Evolutionary conservation across 2,888 invertebrate genomes (phyloP), one percentile per base, ranked within the genome.

Genomic region (Nymphalis urticae): DNA sequence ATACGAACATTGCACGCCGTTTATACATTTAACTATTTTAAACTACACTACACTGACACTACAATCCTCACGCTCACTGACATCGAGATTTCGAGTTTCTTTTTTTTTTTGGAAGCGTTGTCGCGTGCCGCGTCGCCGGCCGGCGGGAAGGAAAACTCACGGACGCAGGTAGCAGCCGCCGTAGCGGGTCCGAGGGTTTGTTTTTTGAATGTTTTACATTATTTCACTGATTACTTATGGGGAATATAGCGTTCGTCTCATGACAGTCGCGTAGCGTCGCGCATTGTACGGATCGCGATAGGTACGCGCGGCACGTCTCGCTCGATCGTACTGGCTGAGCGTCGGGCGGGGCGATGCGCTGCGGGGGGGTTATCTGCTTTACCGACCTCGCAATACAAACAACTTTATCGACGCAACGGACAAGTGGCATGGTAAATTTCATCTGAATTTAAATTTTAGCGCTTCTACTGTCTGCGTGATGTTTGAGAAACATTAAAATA

Each of bases 61-160:
- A 84, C 81, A 86, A 84, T 89, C 84, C 88, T 84, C 85, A 80
- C 86, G 84, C 82, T 83, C 87, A 85, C 88, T 86, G 88, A 91
- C 91, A 92, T 91, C 84, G 85, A 85, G 85, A 84, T 83, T 85
- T 85, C 78, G 82, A 83, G 82, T 82, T 83, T 56, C 51, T 51
- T 51, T 51, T 88, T 84, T 83, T 83, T 86, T 85, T 85, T 82
- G 81, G 83, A 80, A 85, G 86, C 87, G 86, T 84, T 85, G 87
- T 88, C 95, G 82, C 95, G 95, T 82, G 95, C 94, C 67, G 95
- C 95, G 85, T 87, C 85, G 82, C 85, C 90, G 94, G 88, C 96
- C 96, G 81, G 96, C 96, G 73, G 95, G 95, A 67, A 95, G 95
- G 73, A 77, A 75, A 79, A 79, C 79, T 74, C 76, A 75, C 72